Evolutionary conservation across 2,888 invertebrate species (phyloP).

Genomic region (Desoria tigrina): DNA sequence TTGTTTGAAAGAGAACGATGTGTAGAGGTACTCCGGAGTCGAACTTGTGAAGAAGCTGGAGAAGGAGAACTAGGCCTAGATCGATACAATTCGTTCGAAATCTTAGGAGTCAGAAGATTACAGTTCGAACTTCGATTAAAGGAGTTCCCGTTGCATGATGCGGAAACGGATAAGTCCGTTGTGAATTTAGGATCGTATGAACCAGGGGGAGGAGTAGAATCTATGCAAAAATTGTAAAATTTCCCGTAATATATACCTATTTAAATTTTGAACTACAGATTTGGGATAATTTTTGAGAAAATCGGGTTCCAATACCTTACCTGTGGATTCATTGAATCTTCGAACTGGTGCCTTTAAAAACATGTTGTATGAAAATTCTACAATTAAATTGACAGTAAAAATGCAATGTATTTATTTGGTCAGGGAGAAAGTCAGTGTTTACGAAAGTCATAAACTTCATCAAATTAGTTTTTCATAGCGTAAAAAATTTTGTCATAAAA

Average conservation of each 20-base stretch:
- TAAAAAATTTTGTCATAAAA: no score
- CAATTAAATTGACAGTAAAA: background rate
- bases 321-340: conserved; percentile 35
- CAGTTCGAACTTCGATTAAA: background rate
- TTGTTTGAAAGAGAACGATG: background rate
- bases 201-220: conserved; percentile 31
- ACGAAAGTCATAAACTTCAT: no score
- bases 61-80: background rate
- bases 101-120: background rate
- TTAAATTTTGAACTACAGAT: background rate
- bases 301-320: conserved; percentile 17
- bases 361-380: background rate
- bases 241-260: background rate
- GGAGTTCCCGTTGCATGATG: background rate
- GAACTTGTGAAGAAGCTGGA: background rate
- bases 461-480: no score
- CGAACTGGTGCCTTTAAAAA: conserved; percentile 25
- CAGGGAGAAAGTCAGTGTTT: no score
- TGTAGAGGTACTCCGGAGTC: background rate
- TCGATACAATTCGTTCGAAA: background rate
- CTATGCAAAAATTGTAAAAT: background rate
- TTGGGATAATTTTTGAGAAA: no score
- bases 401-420: background rate
- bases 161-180: conserved; percentile 26
- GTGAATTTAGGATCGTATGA: conserved; percentile 36